A percentile compares a stretch with the other conserved stretches of the same genome.
Conservation (phyloP, 2,113 vertebrate genomes). For the Puma concolor region DNA sequence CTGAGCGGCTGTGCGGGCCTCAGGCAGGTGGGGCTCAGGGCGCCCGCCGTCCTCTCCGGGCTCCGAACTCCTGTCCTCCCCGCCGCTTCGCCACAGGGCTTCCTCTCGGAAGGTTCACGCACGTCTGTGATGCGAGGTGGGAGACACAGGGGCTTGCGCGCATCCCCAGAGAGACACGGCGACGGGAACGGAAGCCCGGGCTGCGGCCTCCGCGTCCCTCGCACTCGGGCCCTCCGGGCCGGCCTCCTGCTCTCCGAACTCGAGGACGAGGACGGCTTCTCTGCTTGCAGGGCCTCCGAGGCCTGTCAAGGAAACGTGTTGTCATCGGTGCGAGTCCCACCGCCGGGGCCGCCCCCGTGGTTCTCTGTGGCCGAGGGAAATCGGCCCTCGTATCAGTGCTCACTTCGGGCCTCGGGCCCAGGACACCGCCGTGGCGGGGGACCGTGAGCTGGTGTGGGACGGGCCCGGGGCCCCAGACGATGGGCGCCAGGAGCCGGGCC, state of each 20-base stretch:
- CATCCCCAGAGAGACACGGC: not conserved
- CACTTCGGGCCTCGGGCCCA: not conserved
- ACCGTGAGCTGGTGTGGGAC: too few relatives aligned
- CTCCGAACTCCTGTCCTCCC: not conserved
- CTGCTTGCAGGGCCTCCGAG: not conserved
- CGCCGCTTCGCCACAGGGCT: rapidly evolving
- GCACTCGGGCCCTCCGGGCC: not conserved
- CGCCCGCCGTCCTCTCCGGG: not conserved
- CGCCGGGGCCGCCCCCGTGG: not conserved
- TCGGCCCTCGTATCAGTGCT: too few relatives aligned
- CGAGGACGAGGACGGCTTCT: too few relatives aligned
- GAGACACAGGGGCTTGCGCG: too few relatives aligned
- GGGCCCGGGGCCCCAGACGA: not conserved
- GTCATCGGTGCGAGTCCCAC: not conserved
- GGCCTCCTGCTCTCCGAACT: too few relatives aligned
- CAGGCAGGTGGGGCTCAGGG: not conserved
- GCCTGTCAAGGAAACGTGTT: not conserved
- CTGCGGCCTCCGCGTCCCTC: too few relatives aligned
- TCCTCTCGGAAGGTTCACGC: not conserved
- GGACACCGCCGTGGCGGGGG: not conserved
- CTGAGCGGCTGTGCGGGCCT: too few relatives aligned
- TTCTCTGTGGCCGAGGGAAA: not conserved
- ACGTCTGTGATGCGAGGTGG: not conserved
- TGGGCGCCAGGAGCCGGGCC: not conserved
- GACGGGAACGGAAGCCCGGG: too few relatives aligned